A percentile compares a stretch with the other conserved stretches of the same genome.
phyloP scores from a whole-genome alignment of 2,113 vertebrate species.

The Alligator sinensis region DNA sequence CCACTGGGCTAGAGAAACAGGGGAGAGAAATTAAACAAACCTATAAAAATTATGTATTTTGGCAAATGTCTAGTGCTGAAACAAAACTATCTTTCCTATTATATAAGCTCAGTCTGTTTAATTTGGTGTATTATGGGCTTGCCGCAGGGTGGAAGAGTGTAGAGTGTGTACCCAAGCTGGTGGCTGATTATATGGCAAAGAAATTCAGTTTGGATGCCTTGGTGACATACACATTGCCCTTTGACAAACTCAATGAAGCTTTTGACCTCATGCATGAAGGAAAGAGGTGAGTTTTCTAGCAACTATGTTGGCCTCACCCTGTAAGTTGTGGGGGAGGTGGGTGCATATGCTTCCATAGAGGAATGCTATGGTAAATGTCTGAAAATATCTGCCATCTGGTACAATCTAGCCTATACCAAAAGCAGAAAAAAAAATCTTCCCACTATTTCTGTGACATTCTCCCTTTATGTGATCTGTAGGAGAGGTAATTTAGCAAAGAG shows the following conservation, averaged over 20 bases:
- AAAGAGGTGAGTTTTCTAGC: constrained; percentile 74
- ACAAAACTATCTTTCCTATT: neutral
- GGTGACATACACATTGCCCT: constrained; percentile 80
- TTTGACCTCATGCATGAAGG: constrained; percentile 81
- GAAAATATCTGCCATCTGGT: neutral
- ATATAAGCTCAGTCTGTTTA: neutral
- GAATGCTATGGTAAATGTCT: neutral
- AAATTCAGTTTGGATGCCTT: constrained; percentile 83
- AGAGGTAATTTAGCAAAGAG: neutral
- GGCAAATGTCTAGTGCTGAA: neutral
- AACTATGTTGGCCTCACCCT: neutral
- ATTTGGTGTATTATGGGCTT: neutral
- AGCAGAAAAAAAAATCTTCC: neutral
- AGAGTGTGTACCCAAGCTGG: constrained; percentile 79
- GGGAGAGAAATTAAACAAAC: neutral
- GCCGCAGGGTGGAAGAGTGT: constrained; percentile 81
- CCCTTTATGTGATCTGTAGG: neutral
- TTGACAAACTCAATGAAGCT: constrained; percentile 83
- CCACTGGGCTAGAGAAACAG: neutral
- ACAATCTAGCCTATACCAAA: neutral
- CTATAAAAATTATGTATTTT: neutral
- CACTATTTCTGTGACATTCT: neutral
- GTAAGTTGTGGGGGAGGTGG: neutral
- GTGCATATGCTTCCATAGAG: neutral
- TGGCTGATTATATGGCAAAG: constrained; percentile 80